Percentiles rank a stretch among this genome's conserved stretches.
Conservation (phyloP, 1,140 invertebrate genomes). For the Drosophila tropicalis region DNA sequence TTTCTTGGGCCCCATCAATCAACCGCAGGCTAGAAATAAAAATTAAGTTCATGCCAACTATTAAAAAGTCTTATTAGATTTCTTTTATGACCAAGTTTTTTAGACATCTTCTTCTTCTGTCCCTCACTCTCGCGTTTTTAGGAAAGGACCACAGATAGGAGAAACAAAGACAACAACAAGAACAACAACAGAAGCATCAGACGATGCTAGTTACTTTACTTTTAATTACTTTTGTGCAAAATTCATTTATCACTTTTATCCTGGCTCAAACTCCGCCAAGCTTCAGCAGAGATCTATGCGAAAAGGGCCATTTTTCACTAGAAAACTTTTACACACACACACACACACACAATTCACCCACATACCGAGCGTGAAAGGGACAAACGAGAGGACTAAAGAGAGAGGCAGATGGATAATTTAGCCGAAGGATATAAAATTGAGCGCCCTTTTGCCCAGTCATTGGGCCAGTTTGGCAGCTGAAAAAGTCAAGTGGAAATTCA, state of each 20-base stretch:
- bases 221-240: slow-evolving; percentile 82
- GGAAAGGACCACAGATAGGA: slow-evolving; percentile 21
- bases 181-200: slow-evolving; percentile 49
- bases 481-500: slow-evolving; percentile 82
- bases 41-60: slow-evolving; percentile 62
- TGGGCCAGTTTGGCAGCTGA: slow-evolving; percentile 75
- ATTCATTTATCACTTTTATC: slow-evolving; percentile 82
- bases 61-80: slow-evolving; percentile 82
- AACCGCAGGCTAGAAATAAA: slow-evolving; percentile 40
- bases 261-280: slow-evolving; percentile 62
- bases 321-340: slow-evolving; percentile 63
- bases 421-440: slow-evolving; percentile 72
- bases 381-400: not conserved
- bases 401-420: slow-evolving; percentile 8
- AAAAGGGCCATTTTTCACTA: slow-evolving; percentile 75
- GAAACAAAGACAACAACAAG: not conserved
- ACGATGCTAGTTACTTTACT: slow-evolving; percentile 80
- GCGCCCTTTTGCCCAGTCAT: slow-evolving; percentile 79
- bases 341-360: not conserved
- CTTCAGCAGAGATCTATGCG: slow-evolving; percentile 63
- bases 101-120: slow-evolving; percentile 27
- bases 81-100: slow-evolving; percentile 71
- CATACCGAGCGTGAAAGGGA: not conserved
- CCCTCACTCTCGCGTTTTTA: slow-evolving; percentile 3
- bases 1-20: slow-evolving; percentile 42